Base-by-base conservation (phyloP, 2,888 invertebrate genomes). In the Meliscaeva auricollis region DNA sequence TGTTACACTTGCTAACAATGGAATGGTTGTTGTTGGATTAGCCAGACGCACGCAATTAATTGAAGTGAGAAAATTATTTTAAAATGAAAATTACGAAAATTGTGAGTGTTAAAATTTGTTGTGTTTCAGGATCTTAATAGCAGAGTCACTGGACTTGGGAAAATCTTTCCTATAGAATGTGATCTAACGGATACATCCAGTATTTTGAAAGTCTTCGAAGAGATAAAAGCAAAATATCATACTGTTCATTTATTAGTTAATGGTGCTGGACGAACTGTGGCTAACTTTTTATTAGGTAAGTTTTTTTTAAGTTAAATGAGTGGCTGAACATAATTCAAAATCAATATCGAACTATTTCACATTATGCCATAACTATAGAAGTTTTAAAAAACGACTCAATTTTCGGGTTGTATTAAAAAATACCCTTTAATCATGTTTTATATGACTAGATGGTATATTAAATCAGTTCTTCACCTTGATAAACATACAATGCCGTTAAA, bases 11-110 rank as follows among this genome's bases (percentile, higher is more conserved):
- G 93, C 93, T 20, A 91, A 92, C 87, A 89, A 91, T 9, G 94
- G 94, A 9, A 89, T 94, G 90, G 90, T 91, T 58, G 94, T 94
- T 0, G 91, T 94, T 3, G 94, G 94, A 2, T 90, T 94, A 75
- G 93, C 94, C 3, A 90, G 94, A 70, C 92, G 93, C 38, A 89
- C 90, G 1, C 91, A 93, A 56, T 90, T 91, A 70, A 92, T 94
- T 38, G 90, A 93, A 90, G 93, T 92, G 78, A 85, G 88, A 64
- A 17, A 54, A 6, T 56, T 2, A 54, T 20, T 13, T 69, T 41
- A 13, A 35, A 26, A 52, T 26, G 0, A 52, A 52, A 8, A 15
- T 2, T 4, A 15, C 17, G 4, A 2, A 26, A 6, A 13, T 13
- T 62, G 17, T 50, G 1, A 6, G 5, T 56, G 32, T 38, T 13